Percentiles rank a stretch among this genome's conserved stretches.
phyloP scores from a whole-genome alignment of 2,113 vertebrate species.

The Caloenas nicobarica region DNA sequence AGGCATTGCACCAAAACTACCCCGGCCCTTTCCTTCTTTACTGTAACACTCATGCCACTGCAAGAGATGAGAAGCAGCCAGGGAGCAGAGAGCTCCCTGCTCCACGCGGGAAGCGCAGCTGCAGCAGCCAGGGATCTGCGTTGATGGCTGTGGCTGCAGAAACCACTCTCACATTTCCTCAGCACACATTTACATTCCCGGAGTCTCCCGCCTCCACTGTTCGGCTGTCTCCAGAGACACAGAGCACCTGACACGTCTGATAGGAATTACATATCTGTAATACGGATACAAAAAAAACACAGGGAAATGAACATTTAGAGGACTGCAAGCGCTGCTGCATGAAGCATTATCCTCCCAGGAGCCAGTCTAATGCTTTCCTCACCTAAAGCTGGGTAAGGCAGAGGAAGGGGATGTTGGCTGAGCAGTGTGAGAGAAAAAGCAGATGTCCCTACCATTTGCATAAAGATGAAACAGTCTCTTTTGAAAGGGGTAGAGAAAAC shows the following conservation, averaged over 20 bases:
- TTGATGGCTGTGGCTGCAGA: neutral
- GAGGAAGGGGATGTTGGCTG: neutral
- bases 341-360: neutral
- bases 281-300: neutral
- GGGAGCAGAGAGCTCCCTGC: neutral
- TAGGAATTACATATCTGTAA: neutral
- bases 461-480: neutral
- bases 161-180: neutral
- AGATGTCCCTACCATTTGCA: neutral
- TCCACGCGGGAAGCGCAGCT: rapidly evolving
- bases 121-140: neutral
- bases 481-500: neutral
- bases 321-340: neutral
- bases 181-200: neutral
- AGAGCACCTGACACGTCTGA: neutral
- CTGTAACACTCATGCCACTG: neutral
- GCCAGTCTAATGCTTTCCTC: neutral
- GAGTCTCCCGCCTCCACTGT: neutral
- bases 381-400: neutral
- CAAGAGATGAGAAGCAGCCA: neutral
- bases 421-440: neutral
- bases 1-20: neutral
- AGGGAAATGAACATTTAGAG: neutral
- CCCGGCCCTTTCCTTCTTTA: neutral
- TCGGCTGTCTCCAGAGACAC: neutral